These are phyloP conservation scores for pig (Sus scrofa) DNA, from an alignment of 2,113 vertebrate species.

Conservation along the genomic window DNA sequence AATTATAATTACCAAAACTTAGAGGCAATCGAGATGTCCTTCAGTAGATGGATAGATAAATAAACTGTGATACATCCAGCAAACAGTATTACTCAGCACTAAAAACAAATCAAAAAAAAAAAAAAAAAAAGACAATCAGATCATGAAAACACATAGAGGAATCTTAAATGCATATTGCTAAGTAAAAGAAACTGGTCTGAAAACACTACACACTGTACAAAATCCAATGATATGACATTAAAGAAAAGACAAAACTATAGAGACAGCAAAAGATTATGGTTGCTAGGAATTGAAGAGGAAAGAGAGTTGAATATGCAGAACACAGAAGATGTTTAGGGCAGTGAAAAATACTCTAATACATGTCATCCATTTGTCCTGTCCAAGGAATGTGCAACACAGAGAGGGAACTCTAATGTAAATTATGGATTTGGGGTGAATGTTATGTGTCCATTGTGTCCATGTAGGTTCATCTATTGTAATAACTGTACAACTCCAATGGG, in stretches of 20 bases:
- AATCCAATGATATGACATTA: not conserved
- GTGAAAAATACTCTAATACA: not conserved
- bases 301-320: not conserved
- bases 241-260: constrained; percentile 10
- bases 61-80: not conserved
- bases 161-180: not conserved
- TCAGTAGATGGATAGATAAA: not conserved
- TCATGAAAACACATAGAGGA: not conserved
- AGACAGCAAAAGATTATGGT: not conserved
- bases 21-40: not conserved
- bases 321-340: not conserved
- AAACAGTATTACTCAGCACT: not conserved
- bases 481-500: not conserved
- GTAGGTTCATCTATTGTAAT: not conserved
- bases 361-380: not conserved
- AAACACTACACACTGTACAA: not conserved
- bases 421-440: not conserved
- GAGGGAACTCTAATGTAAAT: not conserved
- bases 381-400: not conserved
- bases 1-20: not conserved
- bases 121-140: not conserved
- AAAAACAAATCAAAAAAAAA: no score
- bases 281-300: not conserved
- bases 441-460: not conserved
- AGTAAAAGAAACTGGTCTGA: not conserved